Percentiles rank a stretch among this genome's conserved stretches.
phyloP scores from a whole-genome alignment of 30 jellyfish, hydroid and myxozoan genomes.

The Hydra vulgaris region DNA sequence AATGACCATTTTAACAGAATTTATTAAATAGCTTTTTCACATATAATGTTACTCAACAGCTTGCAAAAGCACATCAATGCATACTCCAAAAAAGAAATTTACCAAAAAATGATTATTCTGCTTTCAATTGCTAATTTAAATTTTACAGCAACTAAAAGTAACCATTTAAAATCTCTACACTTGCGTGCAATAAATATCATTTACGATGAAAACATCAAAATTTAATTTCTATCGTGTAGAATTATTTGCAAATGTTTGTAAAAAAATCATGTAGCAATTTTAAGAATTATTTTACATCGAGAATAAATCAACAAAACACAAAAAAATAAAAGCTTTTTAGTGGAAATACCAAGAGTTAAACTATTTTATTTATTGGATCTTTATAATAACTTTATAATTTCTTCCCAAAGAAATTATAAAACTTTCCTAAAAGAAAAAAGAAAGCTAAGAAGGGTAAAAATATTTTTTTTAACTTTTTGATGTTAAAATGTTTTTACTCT shows the following conservation, averaged over 20 bases:
- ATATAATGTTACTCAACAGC: neutral
- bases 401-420: too few species aligned
- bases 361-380: too few species aligned
- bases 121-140: neutral
- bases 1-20: neutral
- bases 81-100: neutral
- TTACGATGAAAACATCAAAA: neutral
- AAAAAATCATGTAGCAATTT: neutral
- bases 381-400: too few species aligned
- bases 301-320: constrained; percentile 5
- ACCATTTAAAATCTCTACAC: neutral
- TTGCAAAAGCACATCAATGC: neutral
- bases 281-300: neutral
- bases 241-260: neutral
- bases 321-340: neutral
- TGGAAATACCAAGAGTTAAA: constrained; percentile 14
- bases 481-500: too few species aligned
- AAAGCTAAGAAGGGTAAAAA: too few species aligned
- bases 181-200: neutral
- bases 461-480: too few species aligned
- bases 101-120: neutral
- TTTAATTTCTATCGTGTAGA: constrained; percentile 1
- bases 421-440: too few species aligned
- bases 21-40: neutral
- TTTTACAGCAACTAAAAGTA: neutral